Base-by-base conservation (phyloP, 2,797 vertebrate species). In the Pogonophryne albipinna region DNA sequence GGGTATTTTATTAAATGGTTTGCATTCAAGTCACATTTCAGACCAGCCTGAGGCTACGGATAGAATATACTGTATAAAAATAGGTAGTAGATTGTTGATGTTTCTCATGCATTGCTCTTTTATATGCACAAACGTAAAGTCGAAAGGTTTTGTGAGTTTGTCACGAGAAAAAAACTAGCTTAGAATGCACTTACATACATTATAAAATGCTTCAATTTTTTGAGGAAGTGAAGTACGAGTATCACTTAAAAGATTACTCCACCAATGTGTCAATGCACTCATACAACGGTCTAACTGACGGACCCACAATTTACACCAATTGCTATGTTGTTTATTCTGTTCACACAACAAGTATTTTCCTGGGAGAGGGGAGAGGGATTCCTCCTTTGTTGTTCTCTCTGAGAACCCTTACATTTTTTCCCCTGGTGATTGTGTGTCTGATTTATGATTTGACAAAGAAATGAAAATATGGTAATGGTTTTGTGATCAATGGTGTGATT, bases 21-120 rank as follows among this genome's bases (percentile, higher is more conserved):
- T 53, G 60, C 47, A 53, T 68, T 75, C 42, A 69, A 68, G n/a
- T 64, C 51, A 70, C 64, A 47, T 49, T 6, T 41, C 15, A 31
- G 27, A 20, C 0, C 8, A 2, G 20, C 14, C 14, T 1, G 17
- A 59, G 20, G 38, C 4, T 42, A 13, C 42, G 15, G 15, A 27
- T 8, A 34, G 5, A n/a, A 61, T 53, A 38, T 7, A 38, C 34
- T 38, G 27, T 16, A 31, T 11, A 16, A 15, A 4, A 19, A 34
- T 6, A n/a, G 8, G 19, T 11, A 12, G 19, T 13, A 34, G 4
- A 17, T 9, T 38, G 6, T 13, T 51, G 19, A 23, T 44, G 10
- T 17, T 68, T 4, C 12, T 14, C 51, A 60, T 63, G 41, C 64
- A 47, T 57, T 57, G 6, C 27, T 52, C 1, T 49, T 9, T 46